Conservation (phyloP, 1,140 invertebrate genomes). For the Gyrodactylus salaris region DNA sequence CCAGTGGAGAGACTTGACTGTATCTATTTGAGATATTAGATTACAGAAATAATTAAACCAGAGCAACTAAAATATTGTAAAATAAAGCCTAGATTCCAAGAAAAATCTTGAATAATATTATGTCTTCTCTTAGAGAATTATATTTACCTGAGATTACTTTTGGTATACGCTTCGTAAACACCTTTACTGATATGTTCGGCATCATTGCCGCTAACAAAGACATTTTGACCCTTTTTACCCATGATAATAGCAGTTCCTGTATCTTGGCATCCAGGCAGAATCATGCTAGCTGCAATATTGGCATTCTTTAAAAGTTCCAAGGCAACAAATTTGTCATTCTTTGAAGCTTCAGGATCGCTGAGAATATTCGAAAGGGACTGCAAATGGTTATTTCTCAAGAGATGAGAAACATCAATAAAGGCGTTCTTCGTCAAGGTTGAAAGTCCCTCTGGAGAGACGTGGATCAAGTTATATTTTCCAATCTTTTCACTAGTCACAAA, state of each 20-base stretch:
- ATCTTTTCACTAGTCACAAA: slow-evolving; percentile 19
- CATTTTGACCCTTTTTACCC: slow-evolving; percentile 22
- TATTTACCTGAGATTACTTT: slow-evolving; percentile 19
- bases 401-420: slow-evolving; percentile 19
- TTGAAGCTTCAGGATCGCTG: slow-evolving; percentile 18
- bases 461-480: slow-evolving; percentile 15
- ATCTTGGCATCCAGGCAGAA: slow-evolving; percentile 21
- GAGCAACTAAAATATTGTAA: not conserved
- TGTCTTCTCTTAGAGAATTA: slow-evolving; percentile 14
- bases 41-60: not conserved
- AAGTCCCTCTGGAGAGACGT: slow-evolving; percentile 16
- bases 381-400: slow-evolving; percentile 16
- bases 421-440: slow-evolving; percentile 17
- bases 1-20: slow-evolving; percentile 17
- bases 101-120: not conserved
- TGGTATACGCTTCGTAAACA: slow-evolving; percentile 20
- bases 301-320: slow-evolving; percentile 22
- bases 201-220: slow-evolving; percentile 17
- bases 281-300: slow-evolving; percentile 19
- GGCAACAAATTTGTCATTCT: slow-evolving; percentile 21
- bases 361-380: slow-evolving; percentile 20
- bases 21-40: not conserved
- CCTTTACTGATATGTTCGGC: slow-evolving; percentile 17
- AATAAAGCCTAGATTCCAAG: not conserved
- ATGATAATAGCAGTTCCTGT: slow-evolving; percentile 22